phyloP scores from a whole-genome alignment of 2,797 vertebrate genomes.

The Parauchenoglanis ngamensis region DNA sequence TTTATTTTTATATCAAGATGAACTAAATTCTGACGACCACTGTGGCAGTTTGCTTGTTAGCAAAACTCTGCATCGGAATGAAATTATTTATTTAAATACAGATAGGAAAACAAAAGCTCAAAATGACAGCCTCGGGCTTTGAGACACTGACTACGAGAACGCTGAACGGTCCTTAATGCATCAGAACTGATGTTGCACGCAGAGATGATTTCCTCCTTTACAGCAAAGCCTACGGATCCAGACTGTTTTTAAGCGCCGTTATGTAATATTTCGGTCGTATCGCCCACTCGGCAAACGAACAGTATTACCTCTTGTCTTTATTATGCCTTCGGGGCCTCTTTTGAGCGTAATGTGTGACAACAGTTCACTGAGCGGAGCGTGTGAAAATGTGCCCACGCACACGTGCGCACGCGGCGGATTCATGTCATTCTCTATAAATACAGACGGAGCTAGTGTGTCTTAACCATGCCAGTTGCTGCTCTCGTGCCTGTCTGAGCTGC shows the following conservation, averaged over 20 bases:
- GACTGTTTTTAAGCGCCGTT: not conserved
- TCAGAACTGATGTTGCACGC: no score
- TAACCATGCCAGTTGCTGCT: constrained; percentile 33
- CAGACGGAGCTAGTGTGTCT: constrained; percentile 31
- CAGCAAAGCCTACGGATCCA: no score
- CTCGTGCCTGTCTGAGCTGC: constrained; percentile 28
- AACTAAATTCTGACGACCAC: no score
- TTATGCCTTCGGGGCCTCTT: not conserved
- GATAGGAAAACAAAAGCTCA: no score
- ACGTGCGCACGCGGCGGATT: not conserved
- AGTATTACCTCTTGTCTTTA: not conserved
- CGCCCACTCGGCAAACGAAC: not conserved
- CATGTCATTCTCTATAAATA: constrained; percentile 54
- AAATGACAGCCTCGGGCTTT: no score
- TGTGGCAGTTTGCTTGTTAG: no score
- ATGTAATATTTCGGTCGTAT: not conserved
- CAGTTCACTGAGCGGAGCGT: not conserved
- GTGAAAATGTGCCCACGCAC: not conserved
- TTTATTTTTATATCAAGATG: no score
- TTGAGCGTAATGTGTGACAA: not conserved
- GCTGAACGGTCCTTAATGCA: no score
- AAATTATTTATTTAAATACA: no score
- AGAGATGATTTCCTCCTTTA: no score
- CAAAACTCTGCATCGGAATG: no score
- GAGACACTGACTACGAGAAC: no score